Evolutionary conservation across 53 echinoderm and acorn worm species (phyloP), one percentile per base, ranked within the genome.

Genomic region (Hippasteria phrygiana): DNA sequence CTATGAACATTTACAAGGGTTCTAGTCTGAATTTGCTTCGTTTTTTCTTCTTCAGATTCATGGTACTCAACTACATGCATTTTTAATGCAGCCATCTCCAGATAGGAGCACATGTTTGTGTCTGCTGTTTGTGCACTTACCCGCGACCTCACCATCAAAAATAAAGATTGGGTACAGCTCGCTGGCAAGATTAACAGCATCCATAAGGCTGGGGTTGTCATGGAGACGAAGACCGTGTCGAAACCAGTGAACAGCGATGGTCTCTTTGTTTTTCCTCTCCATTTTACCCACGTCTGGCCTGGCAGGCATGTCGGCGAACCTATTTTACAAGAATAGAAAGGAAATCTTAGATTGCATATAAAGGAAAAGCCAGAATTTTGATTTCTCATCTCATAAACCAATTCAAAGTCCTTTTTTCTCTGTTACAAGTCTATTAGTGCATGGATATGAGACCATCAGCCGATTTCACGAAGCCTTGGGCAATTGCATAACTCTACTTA

Each of bases 151-250:
- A 17, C 93, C 93, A 65, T 95, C 97, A 75, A 97, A 92, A 46
- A 97, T 97, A 72, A 93, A 97, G 46, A 97, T 77, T 11, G 93
- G 95, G 38, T 95, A 97, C 36, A 95, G 77, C 77, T 90, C 92
- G 2, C 75, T 55, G 32, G 80, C 88, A 12, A 87, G 63, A n/a
- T 92, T 89, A 73, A 95, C 42, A 18, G 91, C 93, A 32, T 93
- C 92, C 20, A 90, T 54, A 4, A 97, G 80, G 62, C 95, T 85
- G 14, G 95, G 97, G 93, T 95, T 95, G 95, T 97, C 97, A 86
- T 97, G 97, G 92, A 97, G 91, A 95, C 97, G 97, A 11, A 97
- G 93, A 5, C 97, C 97, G 62, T 95, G 97, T 24, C 97, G 92
- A 63, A 88, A 97, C 97, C 97, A 97, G 50, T 94, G 94, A 33